Base-by-base conservation (phyloP, 2,888 invertebrate genomes). In the Dasypolia templi region DNA sequence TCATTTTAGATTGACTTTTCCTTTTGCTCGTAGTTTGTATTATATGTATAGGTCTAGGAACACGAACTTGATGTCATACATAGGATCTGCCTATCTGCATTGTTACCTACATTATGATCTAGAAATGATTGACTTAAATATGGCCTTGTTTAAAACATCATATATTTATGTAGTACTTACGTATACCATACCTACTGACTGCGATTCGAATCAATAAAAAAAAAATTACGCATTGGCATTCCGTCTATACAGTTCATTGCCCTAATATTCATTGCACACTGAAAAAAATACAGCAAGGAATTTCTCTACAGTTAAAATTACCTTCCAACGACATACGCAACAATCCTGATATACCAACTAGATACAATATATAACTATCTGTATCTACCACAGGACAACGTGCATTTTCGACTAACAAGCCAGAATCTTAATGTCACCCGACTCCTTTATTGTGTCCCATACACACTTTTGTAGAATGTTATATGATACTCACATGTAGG, bases 381-480 rank as follows among this genome's bases (percentile, higher is more conserved):
- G 35, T 83, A 65, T 9, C 0, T 0, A 0, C 3, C 14, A 1
- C 0, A 0, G 0, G 0, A 2, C 44, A 81, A 46, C 17, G 59
- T 61, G 0, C 46, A 72, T 79, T 79, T 69, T 79, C n/a, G 29
- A 32, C 0, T 63, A 39, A 26, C 55, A 51, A 56, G 5, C 55
- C 19, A 22, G 44, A 56, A 46, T 76, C 61, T n/a, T n/a, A 70
- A 78, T 44, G 65, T 69, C 73, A 68, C 59, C 66, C 67, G 67
- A 72, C 53, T 73, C 65, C 35, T 69, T 17, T 35, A 68, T 72
- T 73, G 69, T 83, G 32, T 55, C 17, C 49, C 61, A 61, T 77
- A 42, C 56, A 70, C 17, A 61, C 35, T 65, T 66, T 79, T 72
- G 83, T 80, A 58, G 55, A 55, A 64, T 61, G 71, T 80, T 59